Conservation (phyloP, 2,113 vertebrate genomes). For the Isurus oxyrinchus region DNA sequence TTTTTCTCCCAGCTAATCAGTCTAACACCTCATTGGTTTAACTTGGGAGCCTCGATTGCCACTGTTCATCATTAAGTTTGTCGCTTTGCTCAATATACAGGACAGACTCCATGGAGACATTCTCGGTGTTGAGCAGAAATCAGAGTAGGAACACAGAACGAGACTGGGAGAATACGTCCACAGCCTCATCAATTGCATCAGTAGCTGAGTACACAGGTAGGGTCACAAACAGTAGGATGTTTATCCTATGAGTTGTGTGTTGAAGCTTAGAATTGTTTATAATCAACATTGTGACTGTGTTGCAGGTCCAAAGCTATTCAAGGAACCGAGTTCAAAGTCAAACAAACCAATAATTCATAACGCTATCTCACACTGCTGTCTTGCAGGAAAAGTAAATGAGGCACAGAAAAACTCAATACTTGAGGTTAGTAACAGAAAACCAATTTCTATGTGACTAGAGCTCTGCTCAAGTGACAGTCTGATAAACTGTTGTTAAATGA, state of each 20-base stretch:
- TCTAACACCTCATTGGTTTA: background rate
- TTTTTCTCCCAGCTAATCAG: background rate
- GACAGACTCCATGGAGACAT: constrained; percentile 80
- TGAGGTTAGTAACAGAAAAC: constrained; percentile 62
- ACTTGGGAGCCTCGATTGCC: background rate
- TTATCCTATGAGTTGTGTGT: background rate
- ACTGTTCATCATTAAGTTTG: background rate
- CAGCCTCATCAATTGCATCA: constrained; percentile 84
- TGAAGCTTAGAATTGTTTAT: background rate
- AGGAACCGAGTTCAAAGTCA: constrained; percentile 90
- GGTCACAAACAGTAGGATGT: background rate
- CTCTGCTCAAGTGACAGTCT: background rate
- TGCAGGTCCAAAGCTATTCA: constrained; percentile 86
- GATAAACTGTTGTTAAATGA: background rate
- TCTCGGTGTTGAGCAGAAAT: constrained; percentile 76
- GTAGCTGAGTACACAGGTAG: constrained; percentile 88
- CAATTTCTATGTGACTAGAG: background rate
- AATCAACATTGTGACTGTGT: constrained; percentile 7
- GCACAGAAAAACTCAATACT: constrained; percentile 79
- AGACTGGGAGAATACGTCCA: constrained; percentile 90
- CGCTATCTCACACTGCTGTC: constrained; percentile 87
- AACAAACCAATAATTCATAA: constrained; percentile 94
- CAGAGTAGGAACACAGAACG: constrained; percentile 84
- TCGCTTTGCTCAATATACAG: constrained; percentile 49
- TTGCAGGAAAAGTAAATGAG: constrained; percentile 92